These are phyloP conservation scores for Corydoras sp. DNA, from an alignment of 2,113 vertebrate genomes.

Conservation along the genomic window DNA sequence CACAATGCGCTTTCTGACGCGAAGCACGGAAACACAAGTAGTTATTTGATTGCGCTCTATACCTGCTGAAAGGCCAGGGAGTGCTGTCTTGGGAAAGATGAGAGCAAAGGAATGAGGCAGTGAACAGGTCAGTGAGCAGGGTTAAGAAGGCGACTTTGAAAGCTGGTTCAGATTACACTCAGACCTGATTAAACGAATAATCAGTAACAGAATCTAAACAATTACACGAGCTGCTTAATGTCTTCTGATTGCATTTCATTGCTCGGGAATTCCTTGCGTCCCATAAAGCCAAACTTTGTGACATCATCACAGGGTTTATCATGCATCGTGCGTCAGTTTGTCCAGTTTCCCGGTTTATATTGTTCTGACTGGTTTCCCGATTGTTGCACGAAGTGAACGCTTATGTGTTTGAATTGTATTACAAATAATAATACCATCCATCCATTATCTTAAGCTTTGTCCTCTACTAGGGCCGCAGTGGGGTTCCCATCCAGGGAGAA, in stretches of 20 bases:
- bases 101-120: slow-evolving; percentile 18
- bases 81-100: neutral
- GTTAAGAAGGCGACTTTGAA: slow-evolving; percentile 7
- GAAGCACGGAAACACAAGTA: neutral
- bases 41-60: neutral
- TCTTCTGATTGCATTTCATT: neutral
- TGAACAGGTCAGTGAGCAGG: slow-evolving; percentile 24
- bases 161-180: slow-evolving; percentile 10
- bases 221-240: neutral
- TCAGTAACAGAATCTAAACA: slow-evolving; percentile 26
- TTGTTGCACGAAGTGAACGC: too few relatives aligned
- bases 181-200: slow-evolving; percentile 22
- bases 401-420: too few relatives aligned
- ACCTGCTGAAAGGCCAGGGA: neutral
- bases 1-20: neutral
- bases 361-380: neutral
- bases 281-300: neutral
- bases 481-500: too few relatives aligned
- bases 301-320: neutral
- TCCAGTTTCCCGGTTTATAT: neutral
- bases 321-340: neutral
- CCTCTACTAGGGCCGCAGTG: too few relatives aligned
- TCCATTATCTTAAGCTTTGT: too few relatives aligned
- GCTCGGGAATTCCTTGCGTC: neutral
- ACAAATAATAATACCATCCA: too few relatives aligned